Evolutionary conservation across 2,888 invertebrate species (phyloP).

Genomic region (Tinea trinotella): DNA sequence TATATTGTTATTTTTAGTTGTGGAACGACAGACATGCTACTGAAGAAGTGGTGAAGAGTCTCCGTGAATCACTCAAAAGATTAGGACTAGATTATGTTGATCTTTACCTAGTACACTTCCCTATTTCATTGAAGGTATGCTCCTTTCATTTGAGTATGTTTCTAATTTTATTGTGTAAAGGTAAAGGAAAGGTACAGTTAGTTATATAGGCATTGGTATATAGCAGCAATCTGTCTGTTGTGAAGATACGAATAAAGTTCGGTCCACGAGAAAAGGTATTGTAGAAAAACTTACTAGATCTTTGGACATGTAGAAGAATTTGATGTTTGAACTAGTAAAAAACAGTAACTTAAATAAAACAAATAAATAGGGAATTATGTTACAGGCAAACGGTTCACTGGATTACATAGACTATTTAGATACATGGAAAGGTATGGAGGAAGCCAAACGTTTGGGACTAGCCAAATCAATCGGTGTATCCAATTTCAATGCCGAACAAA

Average conservation of each 20-base stretch:
- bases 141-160: not conserved
- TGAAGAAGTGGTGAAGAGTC: slow-evolving; percentile 46
- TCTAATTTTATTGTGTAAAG: not conserved
- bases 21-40: slow-evolving; percentile 49
- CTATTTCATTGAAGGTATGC: slow-evolving; percentile 41
- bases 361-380: no score
- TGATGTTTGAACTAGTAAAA: no score
- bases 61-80: slow-evolving; percentile 40
- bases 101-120: slow-evolving; percentile 52
- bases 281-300: no score
- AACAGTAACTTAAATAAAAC: no score
- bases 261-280: no score
- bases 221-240: no score
- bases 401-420: slow-evolving; percentile 80
- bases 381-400: slow-evolving; percentile 39
- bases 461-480: slow-evolving; percentile 82
- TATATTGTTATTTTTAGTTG: slow-evolving; percentile 34
- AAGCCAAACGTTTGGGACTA: slow-evolving; percentile 74
- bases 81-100: slow-evolving; percentile 51
- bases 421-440: slow-evolving; percentile 83
- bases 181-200: no score
- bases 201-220: not conserved
- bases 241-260: no score
- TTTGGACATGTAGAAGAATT: no score
- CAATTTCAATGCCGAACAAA: slow-evolving; percentile 82